Evolutionary conservation across 2,797 vertebrate genomes (phyloP).

Genomic region (Epinephelus awoara): DNA sequence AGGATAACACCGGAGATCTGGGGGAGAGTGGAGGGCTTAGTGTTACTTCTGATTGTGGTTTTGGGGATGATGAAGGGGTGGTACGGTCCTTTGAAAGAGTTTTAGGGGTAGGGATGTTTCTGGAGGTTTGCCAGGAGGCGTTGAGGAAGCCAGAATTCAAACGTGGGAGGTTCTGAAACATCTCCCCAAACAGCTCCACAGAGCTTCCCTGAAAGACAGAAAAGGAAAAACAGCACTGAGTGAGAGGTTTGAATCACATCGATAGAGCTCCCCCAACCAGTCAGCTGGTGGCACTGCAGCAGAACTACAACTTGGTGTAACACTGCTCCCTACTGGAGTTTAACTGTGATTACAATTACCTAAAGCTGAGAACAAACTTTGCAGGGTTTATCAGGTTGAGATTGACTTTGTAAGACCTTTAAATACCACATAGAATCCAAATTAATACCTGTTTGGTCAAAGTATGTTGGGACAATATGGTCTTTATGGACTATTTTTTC

Average conservation of each 20-base stretch:
- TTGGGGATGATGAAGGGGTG: conserved; percentile 49
- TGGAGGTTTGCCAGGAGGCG: conserved; percentile 63
- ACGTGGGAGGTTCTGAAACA: conserved; percentile 82
- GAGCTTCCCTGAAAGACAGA: conserved; percentile 81
- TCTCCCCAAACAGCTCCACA: conserved; percentile 76
- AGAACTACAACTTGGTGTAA: conserved; percentile 24
- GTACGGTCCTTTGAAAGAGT: conserved; percentile 52
- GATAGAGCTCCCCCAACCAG: conserved; percentile 36
- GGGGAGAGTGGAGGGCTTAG: conserved; percentile 42
- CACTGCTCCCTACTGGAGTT: conserved; percentile 60
- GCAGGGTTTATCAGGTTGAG: not conserved
- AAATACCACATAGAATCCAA: not conserved
- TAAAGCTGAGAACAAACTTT: not conserved
- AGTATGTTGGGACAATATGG: too few species aligned
- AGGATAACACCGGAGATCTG: conserved; percentile 43
- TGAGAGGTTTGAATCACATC: conserved; percentile 5
- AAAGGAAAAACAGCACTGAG: conserved; percentile 14
- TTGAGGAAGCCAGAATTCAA: conserved; percentile 72
- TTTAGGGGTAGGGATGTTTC: conserved; percentile 66
- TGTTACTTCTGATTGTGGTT: conserved; percentile 37
- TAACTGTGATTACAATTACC: conserved; percentile 27
- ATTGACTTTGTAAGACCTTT: not conserved
- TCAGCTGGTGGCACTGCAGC: not conserved
- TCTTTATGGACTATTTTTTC: not conserved
- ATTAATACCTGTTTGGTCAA: not conserved